Conservation (phyloP, 1,140 invertebrate species). For the Yoshiicerus persimilis region DNA sequence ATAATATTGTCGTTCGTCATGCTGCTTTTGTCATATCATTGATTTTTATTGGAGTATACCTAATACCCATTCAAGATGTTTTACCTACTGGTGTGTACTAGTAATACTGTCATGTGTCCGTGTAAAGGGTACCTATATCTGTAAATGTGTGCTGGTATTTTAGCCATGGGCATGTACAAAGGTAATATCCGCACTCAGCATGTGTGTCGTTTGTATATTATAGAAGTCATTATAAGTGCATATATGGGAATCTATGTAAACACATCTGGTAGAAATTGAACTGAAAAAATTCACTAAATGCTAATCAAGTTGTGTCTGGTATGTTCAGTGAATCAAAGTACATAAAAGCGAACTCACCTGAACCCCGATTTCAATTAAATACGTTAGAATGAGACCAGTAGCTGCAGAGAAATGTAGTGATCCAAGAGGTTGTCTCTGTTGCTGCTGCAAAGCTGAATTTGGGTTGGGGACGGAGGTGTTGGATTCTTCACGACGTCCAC, state of each 20-base stretch:
- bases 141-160: too few species aligned
- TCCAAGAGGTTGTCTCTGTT: not conserved
- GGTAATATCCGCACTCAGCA: not conserved
- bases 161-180: too few species aligned
- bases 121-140: too few species aligned
- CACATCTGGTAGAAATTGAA: not conserved
- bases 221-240: not conserved
- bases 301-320: not conserved
- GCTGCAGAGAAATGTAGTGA: conserved; percentile 43
- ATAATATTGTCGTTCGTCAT: not conserved
- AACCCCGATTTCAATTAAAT: conserved; percentile 47
- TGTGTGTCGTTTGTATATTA: not conserved
- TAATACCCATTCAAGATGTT: not conserved
- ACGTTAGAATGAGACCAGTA: conserved; percentile 45
- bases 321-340: not conserved
- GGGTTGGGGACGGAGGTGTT: not conserved
- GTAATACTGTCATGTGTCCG: too few species aligned
- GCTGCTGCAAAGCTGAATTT: conserved; percentile 8
- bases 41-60: not conserved
- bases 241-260: not conserved
- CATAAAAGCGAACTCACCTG: conserved; percentile 34
- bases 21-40: not conserved
- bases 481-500: conserved; percentile 18
- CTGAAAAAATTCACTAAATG: not conserved
- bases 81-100: not conserved